These are phyloP conservation scores for Albula goreensis DNA, from an alignment of 2,113 vertebrate species.

Conservation along the genomic window DNA sequence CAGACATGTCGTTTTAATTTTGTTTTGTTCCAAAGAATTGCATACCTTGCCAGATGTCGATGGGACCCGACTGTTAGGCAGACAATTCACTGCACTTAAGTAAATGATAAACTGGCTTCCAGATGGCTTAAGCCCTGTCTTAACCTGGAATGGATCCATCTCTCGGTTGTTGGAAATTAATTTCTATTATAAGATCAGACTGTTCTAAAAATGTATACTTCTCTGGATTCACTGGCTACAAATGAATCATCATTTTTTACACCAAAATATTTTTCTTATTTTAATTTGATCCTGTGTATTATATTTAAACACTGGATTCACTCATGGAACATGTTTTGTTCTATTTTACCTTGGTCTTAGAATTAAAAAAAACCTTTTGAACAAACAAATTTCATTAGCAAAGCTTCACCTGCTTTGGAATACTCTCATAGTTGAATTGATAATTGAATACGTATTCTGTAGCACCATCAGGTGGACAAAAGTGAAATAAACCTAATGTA, in stretches of 20 bases:
- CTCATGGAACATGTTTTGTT: slow-evolving; percentile 67
- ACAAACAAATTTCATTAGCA: slow-evolving; percentile 67
- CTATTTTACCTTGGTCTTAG: slow-evolving; percentile 59
- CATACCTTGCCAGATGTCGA: background rate
- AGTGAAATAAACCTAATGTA: background rate
- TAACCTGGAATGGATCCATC: slow-evolving; percentile 27
- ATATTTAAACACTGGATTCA: slow-evolving; percentile 52
- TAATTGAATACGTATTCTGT: background rate
- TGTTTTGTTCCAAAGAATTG: background rate
- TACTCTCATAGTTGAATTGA: slow-evolving; percentile 35
- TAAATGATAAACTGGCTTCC: background rate
- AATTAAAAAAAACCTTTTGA: slow-evolving; percentile 62
- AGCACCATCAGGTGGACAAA: background rate
- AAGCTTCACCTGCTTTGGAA: slow-evolving; percentile 61
- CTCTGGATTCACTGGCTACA: background rate
- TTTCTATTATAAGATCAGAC: slow-evolving; percentile 42
- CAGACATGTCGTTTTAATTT: background rate
- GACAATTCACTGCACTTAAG: background rate
- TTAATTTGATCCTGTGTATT: slow-evolving; percentile 65
- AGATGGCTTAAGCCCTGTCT: slow-evolving; percentile 5
- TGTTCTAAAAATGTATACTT: slow-evolving; percentile 19
- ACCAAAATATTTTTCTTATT: slow-evolving; percentile 64
- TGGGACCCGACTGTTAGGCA: background rate
- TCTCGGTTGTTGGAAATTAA: slow-evolving; percentile 40
- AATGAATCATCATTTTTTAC: background rate